A percentile compares a stretch with the other conserved stretches of the same genome.
Conservation (phyloP, 2,113 vertebrate genomes). For the Seriola aureovittata region DNA sequence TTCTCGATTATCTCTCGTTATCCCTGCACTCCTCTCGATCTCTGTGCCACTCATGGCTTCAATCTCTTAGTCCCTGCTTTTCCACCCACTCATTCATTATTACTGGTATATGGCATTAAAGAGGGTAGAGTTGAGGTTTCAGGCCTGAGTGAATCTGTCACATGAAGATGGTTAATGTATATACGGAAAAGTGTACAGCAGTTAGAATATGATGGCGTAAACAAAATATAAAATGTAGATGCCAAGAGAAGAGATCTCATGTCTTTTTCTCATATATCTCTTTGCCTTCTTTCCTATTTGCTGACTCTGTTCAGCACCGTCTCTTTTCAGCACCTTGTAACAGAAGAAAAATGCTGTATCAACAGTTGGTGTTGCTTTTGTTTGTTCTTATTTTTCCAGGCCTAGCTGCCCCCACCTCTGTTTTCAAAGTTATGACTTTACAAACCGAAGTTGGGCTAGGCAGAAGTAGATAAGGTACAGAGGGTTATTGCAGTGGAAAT, state of each 20-base stretch:
- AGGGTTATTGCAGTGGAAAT: conserved; percentile 10
- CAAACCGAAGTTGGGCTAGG: conserved; percentile 1
- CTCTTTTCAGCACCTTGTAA: not conserved
- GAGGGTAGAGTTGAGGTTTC: conserved; percentile 15
- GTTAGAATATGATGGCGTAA: not conserved
- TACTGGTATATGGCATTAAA: conserved; percentile 28
- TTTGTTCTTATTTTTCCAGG: conserved; percentile 10
- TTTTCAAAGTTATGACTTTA: conserved; percentile 28
- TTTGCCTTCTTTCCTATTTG: not conserved
- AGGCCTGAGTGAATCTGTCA: not conserved
- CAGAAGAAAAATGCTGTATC: not conserved
- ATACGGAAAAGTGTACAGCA: not conserved
- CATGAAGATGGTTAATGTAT: not conserved
- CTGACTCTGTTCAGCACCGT: not conserved
- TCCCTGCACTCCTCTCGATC: conserved; percentile 56
- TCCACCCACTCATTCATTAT: conserved; percentile 40
- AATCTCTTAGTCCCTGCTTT: conserved; percentile 37
- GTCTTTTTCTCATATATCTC: not conserved
- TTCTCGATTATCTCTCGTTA: conserved; percentile 71
- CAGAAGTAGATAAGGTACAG: conserved; percentile 9
- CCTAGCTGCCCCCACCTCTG: not conserved
- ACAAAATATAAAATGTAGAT: not conserved
- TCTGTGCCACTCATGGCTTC: conserved; percentile 48
- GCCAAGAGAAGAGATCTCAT: not conserved
- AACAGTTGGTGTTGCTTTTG: conserved; percentile 6